Evolutionary conservation across 1,140 invertebrate genomes (phyloP).

Genomic region (Phthorimaea operculella): DNA sequence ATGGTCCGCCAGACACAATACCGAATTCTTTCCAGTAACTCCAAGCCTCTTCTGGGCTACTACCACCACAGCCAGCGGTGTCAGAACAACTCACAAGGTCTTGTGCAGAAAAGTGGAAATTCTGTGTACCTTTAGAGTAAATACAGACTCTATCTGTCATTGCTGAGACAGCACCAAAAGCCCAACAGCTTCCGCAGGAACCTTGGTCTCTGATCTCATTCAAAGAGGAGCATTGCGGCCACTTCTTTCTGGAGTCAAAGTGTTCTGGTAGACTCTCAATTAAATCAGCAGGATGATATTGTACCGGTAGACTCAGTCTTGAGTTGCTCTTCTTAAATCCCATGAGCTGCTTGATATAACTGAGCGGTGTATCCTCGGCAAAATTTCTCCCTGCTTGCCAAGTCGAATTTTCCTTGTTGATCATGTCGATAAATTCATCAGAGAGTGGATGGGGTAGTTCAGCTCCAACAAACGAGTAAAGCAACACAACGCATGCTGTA

Average conservation of each 20-base stretch:
- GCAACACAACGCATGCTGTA: too few species aligned
- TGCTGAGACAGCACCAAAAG: slow-evolving; percentile 91
- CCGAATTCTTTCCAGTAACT: slow-evolving; percentile 83
- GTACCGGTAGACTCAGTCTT: slow-evolving; percentile 47
- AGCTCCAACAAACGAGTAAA: too few species aligned
- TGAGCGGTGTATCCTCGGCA: slow-evolving; percentile 63
- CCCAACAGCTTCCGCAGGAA: slow-evolving; percentile 80
- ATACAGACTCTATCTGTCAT: slow-evolving; percentile 94
- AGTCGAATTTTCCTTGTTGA: slow-evolving; percentile 72
- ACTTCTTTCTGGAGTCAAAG: too few species aligned
- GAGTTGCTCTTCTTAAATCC: slow-evolving; percentile 75
- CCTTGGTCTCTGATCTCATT: too few species aligned
- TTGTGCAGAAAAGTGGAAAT: slow-evolving; percentile 86
- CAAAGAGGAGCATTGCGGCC: too few species aligned
- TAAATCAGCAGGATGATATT: slow-evolving; percentile 44
- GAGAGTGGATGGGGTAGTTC: too few species aligned
- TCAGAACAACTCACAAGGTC: slow-evolving; percentile 88
- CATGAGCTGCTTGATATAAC: slow-evolving; percentile 75
- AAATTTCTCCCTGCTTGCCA: slow-evolving; percentile 84
- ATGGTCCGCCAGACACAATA: too few species aligned
- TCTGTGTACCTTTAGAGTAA: slow-evolving; percentile 77
- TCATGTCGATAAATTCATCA: too few species aligned
- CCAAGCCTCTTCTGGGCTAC: too few species aligned
- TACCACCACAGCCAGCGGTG: slow-evolving; percentile 85
- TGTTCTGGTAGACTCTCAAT: too few species aligned